Percentiles rank a stretch among this genome's conserved stretches.
Conservation (phyloP, 2,888 invertebrate genomes). For the Chrysolina americana region DNA sequence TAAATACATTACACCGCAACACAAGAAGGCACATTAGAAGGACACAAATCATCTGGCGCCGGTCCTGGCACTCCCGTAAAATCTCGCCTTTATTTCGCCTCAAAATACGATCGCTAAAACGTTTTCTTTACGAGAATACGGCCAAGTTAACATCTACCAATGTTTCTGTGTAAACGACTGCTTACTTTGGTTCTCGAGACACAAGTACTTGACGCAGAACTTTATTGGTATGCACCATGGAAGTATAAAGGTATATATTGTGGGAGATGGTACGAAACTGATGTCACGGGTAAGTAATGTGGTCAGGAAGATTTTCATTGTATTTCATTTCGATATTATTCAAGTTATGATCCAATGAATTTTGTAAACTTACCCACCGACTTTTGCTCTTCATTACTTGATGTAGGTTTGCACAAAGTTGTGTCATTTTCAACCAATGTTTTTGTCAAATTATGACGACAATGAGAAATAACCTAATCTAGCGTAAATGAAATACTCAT, state of each 20-base stretch:
- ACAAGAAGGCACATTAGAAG: background rate
- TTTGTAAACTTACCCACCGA: no score
- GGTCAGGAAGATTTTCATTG: background rate
- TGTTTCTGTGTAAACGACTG: constrained; percentile 59
- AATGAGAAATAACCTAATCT: no score
- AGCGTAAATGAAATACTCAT: no score
- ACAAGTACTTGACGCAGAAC: constrained; percentile 30
- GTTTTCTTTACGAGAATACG: constrained; percentile 43
- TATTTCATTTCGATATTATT: background rate
- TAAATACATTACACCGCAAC: background rate
- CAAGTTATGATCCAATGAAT: background rate
- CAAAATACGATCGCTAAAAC: constrained; percentile 59
- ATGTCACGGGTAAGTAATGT: background rate
- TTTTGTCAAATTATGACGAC: no score
- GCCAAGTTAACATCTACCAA: constrained; percentile 60
- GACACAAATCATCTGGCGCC: background rate
- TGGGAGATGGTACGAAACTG: background rate
- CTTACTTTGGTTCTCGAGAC: constrained; percentile 52
- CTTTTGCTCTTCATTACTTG: no score
- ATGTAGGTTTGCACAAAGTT: no score
- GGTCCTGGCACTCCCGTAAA: constrained; percentile 48
- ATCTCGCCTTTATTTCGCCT: constrained; percentile 63
- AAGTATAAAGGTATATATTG: background rate
- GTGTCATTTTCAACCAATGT: no score
- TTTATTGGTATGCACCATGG: constrained; percentile 29